Percentiles rank a stretch among this genome's conserved stretches.
Conservation (phyloP, 2,113 vertebrate species). For the Trachemys scripta region DNA sequence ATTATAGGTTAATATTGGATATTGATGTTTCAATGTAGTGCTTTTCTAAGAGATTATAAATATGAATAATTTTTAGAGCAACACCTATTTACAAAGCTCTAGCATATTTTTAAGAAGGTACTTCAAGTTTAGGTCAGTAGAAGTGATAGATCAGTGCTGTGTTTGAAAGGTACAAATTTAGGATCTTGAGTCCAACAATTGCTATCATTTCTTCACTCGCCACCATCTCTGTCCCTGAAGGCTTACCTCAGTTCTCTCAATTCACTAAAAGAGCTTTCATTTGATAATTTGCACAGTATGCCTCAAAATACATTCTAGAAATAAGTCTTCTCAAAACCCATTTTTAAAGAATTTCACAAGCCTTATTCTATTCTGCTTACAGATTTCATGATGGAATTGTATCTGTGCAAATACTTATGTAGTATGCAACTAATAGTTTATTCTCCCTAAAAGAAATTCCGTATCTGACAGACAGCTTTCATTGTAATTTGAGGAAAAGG, state of each 20-base stretch:
- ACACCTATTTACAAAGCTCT: background rate
- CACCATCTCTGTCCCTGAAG: background rate
- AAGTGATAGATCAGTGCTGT: background rate
- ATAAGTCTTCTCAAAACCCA: background rate
- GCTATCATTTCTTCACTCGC: background rate
- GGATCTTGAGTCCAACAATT: background rate
- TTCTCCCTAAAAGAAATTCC: background rate
- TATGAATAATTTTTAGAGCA: background rate
- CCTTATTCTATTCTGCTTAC: background rate
- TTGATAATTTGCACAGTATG: background rate
- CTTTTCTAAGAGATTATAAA: conserved; percentile 60
- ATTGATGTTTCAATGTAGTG: conserved; percentile 50
- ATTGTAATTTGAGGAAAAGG: background rate
- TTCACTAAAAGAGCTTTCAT: background rate
- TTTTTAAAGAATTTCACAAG: background rate
- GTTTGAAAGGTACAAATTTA: background rate
- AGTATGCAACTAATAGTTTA: background rate
- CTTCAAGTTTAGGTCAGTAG: background rate
- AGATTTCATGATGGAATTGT: background rate
- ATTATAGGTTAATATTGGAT: conserved; percentile 56
- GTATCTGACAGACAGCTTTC: background rate
- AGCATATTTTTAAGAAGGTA: background rate
- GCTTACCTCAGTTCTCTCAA: background rate
- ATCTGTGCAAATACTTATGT: background rate
- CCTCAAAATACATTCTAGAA: background rate